Evolutionary conservation across 2,797 vertebrate genomes (phyloP).

Genomic region (Microctenopoma stevenorrisi): DNA sequence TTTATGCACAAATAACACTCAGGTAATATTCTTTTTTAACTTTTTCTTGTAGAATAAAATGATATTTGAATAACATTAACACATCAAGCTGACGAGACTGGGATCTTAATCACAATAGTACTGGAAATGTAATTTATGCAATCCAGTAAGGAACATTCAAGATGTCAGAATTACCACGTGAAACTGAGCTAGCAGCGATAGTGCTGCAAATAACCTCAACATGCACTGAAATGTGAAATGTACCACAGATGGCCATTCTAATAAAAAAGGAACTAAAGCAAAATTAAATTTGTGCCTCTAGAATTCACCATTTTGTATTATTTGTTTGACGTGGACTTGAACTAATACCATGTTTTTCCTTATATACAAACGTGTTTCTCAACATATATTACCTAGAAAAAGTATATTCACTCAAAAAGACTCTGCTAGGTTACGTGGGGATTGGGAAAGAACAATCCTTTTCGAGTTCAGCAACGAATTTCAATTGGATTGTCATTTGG

Average conservation of each 20-base stretch:
- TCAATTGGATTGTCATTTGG: too few species aligned
- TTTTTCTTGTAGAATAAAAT: slow-evolving; percentile 80
- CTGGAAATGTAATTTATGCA: slow-evolving; percentile 79
- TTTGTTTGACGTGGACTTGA: neutral
- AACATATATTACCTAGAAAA: slow-evolving; percentile 12
- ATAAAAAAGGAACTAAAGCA: slow-evolving; percentile 28
- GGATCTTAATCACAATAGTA: slow-evolving; percentile 85
- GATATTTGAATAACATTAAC: slow-evolving; percentile 84
- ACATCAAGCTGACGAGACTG: slow-evolving; percentile 85
- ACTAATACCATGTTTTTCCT: slow-evolving; percentile 5
- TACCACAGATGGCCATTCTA: slow-evolving; percentile 64
- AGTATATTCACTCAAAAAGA: too few species aligned
- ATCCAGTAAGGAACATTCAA: slow-evolving; percentile 85
- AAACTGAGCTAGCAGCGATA: slow-evolving; percentile 73
- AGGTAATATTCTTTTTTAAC: slow-evolving; percentile 62
- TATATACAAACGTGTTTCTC: slow-evolving; percentile 50
- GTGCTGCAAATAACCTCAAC: slow-evolving; percentile 77
- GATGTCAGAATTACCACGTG: slow-evolving; percentile 82
- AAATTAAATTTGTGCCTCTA: slow-evolving; percentile 65
- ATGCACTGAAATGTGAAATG: slow-evolving; percentile 79
- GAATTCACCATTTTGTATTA: slow-evolving; percentile 25
- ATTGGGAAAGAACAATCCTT: too few species aligned
- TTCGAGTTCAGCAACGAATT: too few species aligned
- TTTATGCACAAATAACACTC: slow-evolving; percentile 84
- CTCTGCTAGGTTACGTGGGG: too few species aligned